These are phyloP conservation scores for Cardinalis cardinalis DNA, from an alignment of 2,113 vertebrate genomes.

Conservation along the genomic window DNA sequence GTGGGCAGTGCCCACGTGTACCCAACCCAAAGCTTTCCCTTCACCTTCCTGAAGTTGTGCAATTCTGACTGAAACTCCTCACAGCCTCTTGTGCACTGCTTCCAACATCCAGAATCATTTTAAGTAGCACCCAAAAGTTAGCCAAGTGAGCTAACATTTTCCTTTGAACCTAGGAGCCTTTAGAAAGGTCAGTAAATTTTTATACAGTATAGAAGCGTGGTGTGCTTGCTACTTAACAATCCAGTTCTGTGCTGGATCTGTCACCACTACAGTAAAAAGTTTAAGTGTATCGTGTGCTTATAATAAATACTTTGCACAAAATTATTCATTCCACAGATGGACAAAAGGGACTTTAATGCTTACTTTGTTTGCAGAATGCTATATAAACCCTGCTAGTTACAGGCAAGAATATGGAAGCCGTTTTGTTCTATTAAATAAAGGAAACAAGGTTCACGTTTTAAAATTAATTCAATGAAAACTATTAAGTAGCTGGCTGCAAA, in stretches of 20 bases:
- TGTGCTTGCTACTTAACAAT: conserved; percentile 65
- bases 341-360: conserved; percentile 68
- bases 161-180: conserved; percentile 60
- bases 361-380: conserved; percentile 65
- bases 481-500: conserved; percentile 71
- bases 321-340: conserved; percentile 72
- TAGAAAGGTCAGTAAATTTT: conserved; percentile 55
- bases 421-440: conserved; percentile 76
- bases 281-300: conserved; percentile 68
- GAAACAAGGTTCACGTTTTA: conserved; percentile 74
- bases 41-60: not conserved
- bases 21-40: not conserved
- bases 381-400: conserved; percentile 59
- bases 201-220: conserved; percentile 39
- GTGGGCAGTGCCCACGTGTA: accelerated
- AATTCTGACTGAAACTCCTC: not conserved
- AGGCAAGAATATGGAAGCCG: conserved; percentile 71
- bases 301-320: conserved; percentile 77
- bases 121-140: conserved; percentile 33
- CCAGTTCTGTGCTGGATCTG: conserved; percentile 75
- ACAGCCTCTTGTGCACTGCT: not conserved
- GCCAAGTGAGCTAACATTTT: conserved; percentile 66
- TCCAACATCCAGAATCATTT: not conserved
- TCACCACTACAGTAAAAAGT: conserved; percentile 76
- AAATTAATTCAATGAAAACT: conserved; percentile 78